Percentiles rank a stretch among this genome's conserved stretches.
Evolutionary conservation across 2,113 vertebrate species (phyloP).

Genomic region (Trematocara stigmaticum): DNA sequence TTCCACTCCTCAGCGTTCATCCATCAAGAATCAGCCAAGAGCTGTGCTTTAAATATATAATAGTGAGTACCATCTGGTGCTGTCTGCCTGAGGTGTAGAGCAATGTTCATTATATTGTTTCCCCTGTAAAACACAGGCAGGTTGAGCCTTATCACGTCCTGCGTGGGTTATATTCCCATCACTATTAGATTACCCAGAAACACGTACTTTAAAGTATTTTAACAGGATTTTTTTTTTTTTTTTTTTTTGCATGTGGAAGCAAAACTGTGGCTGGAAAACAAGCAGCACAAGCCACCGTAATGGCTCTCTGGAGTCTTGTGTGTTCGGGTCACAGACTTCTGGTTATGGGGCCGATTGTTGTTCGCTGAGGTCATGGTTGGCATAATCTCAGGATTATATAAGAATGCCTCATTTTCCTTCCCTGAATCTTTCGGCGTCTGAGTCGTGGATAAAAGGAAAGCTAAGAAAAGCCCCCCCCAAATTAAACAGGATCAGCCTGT

Average conservation of each 20-base stretch:
- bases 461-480: background rate
- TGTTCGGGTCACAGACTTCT: constrained; percentile 42
- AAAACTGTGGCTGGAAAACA: constrained; percentile 20
- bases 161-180: background rate
- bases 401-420: constrained; percentile 29
- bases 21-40: constrained; percentile 7
- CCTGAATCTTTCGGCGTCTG: background rate
- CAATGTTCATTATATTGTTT: background rate
- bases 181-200: background rate
- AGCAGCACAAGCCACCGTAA: background rate
- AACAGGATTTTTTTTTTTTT: background rate
- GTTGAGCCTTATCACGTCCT: background rate
- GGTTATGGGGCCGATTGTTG: constrained; percentile 40
- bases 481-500: background rate
- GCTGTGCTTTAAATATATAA: constrained; percentile 10
- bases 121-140: background rate
- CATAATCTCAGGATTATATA: constrained; percentile 48
- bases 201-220: background rate
- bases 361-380: constrained; percentile 54
- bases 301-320: constrained; percentile 7
- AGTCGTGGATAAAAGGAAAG: background rate
- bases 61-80: constrained; percentile 8
- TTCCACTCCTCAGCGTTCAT: background rate
- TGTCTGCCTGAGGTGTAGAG: background rate
- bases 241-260: background rate